Evolutionary conservation across 1,140 invertebrate species (phyloP).

Genomic region (Asbolus verrucosus): DNA sequence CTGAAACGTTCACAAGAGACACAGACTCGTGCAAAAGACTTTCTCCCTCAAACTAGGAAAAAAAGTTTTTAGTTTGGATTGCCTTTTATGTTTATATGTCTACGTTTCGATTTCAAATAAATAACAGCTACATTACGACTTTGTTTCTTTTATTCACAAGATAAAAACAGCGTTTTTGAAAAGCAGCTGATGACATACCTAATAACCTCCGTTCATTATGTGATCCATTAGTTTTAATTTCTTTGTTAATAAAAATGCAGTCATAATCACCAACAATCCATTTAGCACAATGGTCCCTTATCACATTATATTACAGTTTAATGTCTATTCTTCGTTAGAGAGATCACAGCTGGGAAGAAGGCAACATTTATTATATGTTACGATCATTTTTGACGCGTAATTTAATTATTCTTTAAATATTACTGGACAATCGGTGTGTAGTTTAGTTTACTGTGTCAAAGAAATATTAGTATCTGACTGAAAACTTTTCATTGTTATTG

Average conservation of each 20-base stretch:
- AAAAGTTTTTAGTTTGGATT: conserved; percentile 20
- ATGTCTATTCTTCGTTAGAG: conserved; percentile 49
- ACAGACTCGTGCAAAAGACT: neutral
- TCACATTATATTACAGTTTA: conserved; percentile 53
- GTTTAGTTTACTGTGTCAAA: conserved; percentile 11
- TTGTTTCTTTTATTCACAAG: neutral
- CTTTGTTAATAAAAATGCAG: conserved; percentile 39
- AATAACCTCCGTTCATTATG: conserved; percentile 20
- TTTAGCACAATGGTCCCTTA: conserved; percentile 54
- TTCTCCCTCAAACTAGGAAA: neutral
- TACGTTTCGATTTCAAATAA: too few relatives aligned
- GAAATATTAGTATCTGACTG: too few relatives aligned
- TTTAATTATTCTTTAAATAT: conserved; percentile 31
- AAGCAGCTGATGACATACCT: conserved; percentile 20
- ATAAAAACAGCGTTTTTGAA: conserved; percentile 20
- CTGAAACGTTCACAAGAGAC: conserved; percentile 7
- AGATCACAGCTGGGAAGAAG: conserved; percentile 63
- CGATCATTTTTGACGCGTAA: conserved; percentile 1
- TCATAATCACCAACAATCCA: conserved; percentile 43
- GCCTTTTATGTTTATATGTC: too few relatives aligned
- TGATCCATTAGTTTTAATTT: conserved; percentile 29
- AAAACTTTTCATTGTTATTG: conserved; percentile 14
- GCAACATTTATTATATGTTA: conserved; percentile 57
- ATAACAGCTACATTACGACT: too few relatives aligned
- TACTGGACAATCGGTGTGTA: conserved; percentile 20